phyloP scores from a whole-genome alignment of 2,888 invertebrate species.

The Tubulanus polymorphus region DNA sequence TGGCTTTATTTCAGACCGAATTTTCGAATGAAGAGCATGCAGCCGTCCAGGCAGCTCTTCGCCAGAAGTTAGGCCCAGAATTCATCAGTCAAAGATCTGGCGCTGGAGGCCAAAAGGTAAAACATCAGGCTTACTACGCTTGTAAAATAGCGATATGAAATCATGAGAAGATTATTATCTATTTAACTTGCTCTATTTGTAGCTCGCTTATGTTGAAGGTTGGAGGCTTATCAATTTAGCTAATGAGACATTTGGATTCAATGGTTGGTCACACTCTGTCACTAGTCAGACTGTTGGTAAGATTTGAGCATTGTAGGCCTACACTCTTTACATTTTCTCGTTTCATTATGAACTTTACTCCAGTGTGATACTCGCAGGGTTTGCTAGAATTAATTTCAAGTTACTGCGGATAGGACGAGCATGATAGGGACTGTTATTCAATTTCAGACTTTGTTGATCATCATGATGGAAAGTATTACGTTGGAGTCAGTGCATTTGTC shows the following conservation, averaged over 20 bases:
- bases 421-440: background rate
- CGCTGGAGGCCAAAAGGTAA: slow-evolving; percentile 51
- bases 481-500: slow-evolving; percentile 54
- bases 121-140: too few species aligned
- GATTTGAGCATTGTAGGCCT: background rate
- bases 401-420: too few species aligned
- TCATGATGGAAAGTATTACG: slow-evolving; percentile 50
- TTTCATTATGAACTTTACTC: background rate
- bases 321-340: background rate
- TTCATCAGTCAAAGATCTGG: slow-evolving; percentile 53
- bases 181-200: slow-evolving; percentile 11
- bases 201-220: slow-evolving; percentile 54
- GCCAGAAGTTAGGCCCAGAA: slow-evolving; percentile 49
- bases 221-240: slow-evolving; percentile 52
- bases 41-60: slow-evolving; percentile 45
- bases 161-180: too few species aligned
- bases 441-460: slow-evolving; percentile 51
- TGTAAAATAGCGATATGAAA: background rate
- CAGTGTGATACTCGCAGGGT: background rate
- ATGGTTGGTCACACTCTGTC: slow-evolving; percentile 55
- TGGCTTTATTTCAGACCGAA: slow-evolving; percentile 26
- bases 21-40: slow-evolving; percentile 45
- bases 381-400: background rate
- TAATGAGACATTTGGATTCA: slow-evolving; percentile 55
- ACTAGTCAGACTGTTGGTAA: slow-evolving; percentile 51